These are phyloP conservation scores for Diacarnus erythraeanus DNA, from an alignment of 37 sponge, comb jelly and placozoan species.

Conservation along the genomic window DNA sequence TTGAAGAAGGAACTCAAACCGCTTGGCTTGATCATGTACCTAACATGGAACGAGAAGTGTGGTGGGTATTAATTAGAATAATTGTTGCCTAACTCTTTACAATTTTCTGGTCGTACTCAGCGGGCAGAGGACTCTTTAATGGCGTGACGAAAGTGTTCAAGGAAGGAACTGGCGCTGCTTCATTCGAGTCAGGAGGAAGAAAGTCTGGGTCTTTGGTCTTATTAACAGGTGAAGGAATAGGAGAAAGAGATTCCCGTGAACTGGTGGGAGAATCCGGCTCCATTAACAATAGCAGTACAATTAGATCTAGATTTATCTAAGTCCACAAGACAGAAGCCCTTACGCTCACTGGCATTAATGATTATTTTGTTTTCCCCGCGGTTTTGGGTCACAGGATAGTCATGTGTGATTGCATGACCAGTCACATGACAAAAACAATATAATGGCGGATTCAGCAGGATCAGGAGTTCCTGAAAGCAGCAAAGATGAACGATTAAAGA, in stretches of 20 bases:
- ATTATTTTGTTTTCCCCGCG: not conserved
- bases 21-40: conserved; percentile 75
- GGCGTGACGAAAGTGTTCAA: conserved; percentile 10
- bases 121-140: conserved; percentile 35
- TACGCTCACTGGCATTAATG: not conserved
- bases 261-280: conserved; percentile 4
- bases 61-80: conserved; percentile 23
- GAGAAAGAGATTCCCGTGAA: not conserved
- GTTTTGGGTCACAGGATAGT: conserved; percentile 7
- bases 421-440: not conserved
- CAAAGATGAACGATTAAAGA: not conserved
- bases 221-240: not conserved
- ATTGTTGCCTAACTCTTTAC: conserved; percentile 8
- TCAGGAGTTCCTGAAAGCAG: not conserved
- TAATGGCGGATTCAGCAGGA: not conserved
- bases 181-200: conserved; percentile 10
- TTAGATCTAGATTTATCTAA: not conserved
- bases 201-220: conserved; percentile 20
- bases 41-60: not conserved
- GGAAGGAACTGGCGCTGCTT: not conserved
- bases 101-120: conserved; percentile 58
- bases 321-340: not conserved
- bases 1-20: conserved; percentile 91
- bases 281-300: not conserved
- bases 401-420: not conserved